Conservation (phyloP, 2,113 vertebrate species). For the Xiphophorus maculatus region DNA sequence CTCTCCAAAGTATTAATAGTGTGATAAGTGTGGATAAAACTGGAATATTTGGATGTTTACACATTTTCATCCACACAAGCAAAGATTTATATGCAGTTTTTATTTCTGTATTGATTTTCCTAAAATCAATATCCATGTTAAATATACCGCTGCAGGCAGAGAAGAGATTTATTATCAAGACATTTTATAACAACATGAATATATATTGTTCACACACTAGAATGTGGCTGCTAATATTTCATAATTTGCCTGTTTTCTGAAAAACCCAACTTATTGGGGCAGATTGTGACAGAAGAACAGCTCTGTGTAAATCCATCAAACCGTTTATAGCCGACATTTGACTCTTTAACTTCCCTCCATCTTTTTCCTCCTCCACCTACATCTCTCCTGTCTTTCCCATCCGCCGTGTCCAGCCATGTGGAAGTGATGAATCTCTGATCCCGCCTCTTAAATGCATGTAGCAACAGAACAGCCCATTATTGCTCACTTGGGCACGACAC, state of each 20-base stretch:
- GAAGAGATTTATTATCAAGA: neutral
- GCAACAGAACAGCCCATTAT: conserved; percentile 74
- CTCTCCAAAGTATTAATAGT: too few species aligned
- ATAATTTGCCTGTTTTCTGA: neutral
- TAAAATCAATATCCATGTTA: neutral
- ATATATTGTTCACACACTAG: too few species aligned
- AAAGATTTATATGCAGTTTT: neutral
- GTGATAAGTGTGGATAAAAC: too few species aligned
- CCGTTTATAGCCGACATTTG: neutral
- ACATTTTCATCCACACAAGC: too few species aligned
- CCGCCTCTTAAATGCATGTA: conserved; percentile 77
- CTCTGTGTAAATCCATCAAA: too few species aligned
- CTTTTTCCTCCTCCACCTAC: conserved; percentile 7
- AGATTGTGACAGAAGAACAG: neutral
- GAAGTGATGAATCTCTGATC: conserved; percentile 78
- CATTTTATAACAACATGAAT: neutral
- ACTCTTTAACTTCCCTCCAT: conserved; percentile 8
- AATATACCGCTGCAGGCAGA: neutral
- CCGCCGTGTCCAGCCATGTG: conserved; percentile 75
- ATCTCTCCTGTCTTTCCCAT: conserved; percentile 56
- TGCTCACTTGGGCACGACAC: conserved; percentile 71
- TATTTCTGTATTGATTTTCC: neutral
- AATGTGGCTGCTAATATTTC: neutral
- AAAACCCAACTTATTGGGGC: too few species aligned
- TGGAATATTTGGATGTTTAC: too few species aligned